Conservation (phyloP, 1,140 invertebrate genomes). For the Hyposmocoma kahamanoa region DNA sequence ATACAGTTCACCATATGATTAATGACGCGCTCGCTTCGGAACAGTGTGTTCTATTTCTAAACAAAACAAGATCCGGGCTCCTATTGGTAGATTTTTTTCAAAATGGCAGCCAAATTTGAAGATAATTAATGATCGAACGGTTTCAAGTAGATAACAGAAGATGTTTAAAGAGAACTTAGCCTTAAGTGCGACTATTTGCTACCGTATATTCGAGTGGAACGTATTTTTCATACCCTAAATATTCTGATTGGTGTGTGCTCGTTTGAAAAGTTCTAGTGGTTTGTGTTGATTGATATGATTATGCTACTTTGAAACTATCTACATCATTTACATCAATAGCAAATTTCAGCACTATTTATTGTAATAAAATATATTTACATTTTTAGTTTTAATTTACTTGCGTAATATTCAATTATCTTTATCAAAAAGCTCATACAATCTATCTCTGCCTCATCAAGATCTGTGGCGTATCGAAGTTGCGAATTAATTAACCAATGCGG, state of each 20-base stretch:
- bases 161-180: constrained; percentile 25
- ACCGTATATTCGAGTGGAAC: constrained; percentile 33
- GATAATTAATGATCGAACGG: constrained; percentile 53
- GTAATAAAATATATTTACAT: neutral
- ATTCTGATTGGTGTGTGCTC: no score
- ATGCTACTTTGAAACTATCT: neutral
- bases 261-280: neutral
- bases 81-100: constrained; percentile 56
- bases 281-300: neutral
- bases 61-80: constrained; percentile 34
- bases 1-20: constrained; percentile 38
- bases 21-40: constrained; percentile 47
- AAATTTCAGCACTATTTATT: neutral
- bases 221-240: constrained; percentile 55
- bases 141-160: constrained; percentile 40
- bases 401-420: neutral
- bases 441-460: constrained; percentile 37
- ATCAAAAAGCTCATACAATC: constrained; percentile 13
- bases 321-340: neutral
- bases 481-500: constrained; percentile 44
- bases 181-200: constrained; percentile 45
- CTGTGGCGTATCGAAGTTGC: constrained; percentile 24
- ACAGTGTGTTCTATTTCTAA: constrained; percentile 52
- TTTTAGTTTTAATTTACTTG: neutral
- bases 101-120: constrained; percentile 55